Evolutionary conservation across 2,888 invertebrate species (phyloP).

Genomic region (Heliconius ethilla): DNA sequence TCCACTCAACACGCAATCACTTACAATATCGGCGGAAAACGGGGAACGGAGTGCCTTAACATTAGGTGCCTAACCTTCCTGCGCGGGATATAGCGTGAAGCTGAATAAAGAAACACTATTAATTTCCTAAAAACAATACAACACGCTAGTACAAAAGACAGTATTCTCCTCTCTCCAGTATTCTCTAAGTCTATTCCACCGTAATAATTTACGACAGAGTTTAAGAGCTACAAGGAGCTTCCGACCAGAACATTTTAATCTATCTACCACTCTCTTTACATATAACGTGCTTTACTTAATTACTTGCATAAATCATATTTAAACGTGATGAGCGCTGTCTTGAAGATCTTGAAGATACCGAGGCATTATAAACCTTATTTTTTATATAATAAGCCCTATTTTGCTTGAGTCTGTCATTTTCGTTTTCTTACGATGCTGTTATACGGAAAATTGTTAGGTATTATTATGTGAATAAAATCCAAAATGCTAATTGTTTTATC

Average conservation of each 20-base stretch:
- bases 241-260: conserved; percentile 72
- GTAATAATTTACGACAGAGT: conserved; percentile 55
- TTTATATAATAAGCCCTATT: not conserved
- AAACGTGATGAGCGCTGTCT: conserved; percentile 74
- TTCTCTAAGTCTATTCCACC: conserved; percentile 15
- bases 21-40: too few relatives aligned
- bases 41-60: too few relatives aligned
- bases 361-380: conserved; percentile 1
- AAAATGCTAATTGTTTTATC: not conserved
- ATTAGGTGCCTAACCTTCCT: too few relatives aligned
- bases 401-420: not conserved
- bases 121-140: not conserved
- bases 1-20: too few relatives aligned
- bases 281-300: conserved; percentile 80
- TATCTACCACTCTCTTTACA: conserved; percentile 69
- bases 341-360: conserved; percentile 8
- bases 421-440: conserved; percentile 1
- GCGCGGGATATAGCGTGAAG: too few relatives aligned
- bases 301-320: conserved; percentile 82
- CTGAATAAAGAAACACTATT: too few relatives aligned
- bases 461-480: conserved; percentile 1
- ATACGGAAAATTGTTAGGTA: conserved; percentile 23
- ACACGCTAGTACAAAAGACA: not conserved
- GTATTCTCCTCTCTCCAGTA: not conserved
- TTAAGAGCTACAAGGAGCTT: conserved; percentile 60